phyloP scores from a whole-genome alignment of 2,888 invertebrate genomes.

The Caenorhabditis sp. region DNA sequence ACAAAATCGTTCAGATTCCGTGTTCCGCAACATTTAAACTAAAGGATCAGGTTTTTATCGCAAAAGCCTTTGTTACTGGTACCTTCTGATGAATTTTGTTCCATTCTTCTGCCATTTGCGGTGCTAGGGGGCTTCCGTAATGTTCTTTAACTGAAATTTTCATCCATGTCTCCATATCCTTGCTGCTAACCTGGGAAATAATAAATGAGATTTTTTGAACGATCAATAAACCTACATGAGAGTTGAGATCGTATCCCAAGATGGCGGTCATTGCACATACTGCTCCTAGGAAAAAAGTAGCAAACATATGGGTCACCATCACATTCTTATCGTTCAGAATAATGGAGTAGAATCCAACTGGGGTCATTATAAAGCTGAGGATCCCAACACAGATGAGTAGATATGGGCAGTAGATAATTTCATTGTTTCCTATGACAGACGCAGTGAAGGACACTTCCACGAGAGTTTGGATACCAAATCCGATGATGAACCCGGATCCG shows the following conservation, averaged over 20 bases:
- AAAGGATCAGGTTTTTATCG: neutral
- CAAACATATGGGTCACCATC: constrained; percentile 54
- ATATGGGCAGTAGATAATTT: constrained; percentile 44
- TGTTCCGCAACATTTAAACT: constrained; percentile 65
- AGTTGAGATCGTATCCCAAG: constrained; percentile 53
- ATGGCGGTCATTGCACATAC: constrained; percentile 40
- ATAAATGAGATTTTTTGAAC: neutral
- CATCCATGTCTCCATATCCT: constrained; percentile 45
- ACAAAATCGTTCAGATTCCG: constrained; percentile 46
- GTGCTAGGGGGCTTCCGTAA: constrained; percentile 44
- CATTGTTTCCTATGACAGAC: constrained; percentile 57
- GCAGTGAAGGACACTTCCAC: constrained; percentile 58
- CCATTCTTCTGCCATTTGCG: constrained; percentile 46
- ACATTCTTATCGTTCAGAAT: constrained; percentile 58
- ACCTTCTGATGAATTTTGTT: constrained; percentile 63
- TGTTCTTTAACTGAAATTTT: constrained; percentile 41
- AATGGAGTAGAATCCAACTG: constrained; percentile 65
- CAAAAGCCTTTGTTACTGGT: neutral
- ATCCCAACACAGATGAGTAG: constrained; percentile 53
- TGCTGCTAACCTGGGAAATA: constrained; percentile 19
- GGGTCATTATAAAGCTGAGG: constrained; percentile 62
- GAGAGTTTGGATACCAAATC: constrained; percentile 60
- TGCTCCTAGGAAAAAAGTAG: constrained; percentile 40
- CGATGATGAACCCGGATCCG: constrained; percentile 57
- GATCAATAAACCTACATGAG: constrained; percentile 48